Evolutionary conservation across 2,113 vertebrate genomes (phyloP), one percentile per base, ranked within the genome.

Genomic region (Hipposideros armiger): DNA sequence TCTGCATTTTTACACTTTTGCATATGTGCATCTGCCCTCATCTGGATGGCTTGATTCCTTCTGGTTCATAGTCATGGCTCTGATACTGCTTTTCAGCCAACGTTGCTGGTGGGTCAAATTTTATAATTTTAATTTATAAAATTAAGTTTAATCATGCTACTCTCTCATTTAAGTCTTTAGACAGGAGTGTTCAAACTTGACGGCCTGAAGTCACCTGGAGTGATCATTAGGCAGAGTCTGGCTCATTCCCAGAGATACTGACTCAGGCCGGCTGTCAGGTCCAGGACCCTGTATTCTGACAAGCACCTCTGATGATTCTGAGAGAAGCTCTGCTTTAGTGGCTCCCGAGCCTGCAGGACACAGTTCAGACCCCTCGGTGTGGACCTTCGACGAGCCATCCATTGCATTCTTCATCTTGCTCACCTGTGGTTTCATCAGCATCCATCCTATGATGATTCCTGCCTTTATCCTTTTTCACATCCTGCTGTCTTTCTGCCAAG

Each of bases 381-480:
- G 85, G 16, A 17, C 74, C 45, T 9, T 17, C 5, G 0, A 11
- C 42, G 3, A 0, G 11, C 36, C 11, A 2, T 9, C 2, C 11
- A 2, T 54, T 26, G 3, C 4, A 0, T 58, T 64, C 62, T 69
- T 76, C 30, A 2, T 77, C 73, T 50, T 56, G 5, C 10, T 24
- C 69, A 30, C 28, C 54, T 16, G 8, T 47, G 58, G 52, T 58
- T 87, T 70, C 54, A 6, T 54, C 42, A 74, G 0, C 5, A 8
- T 50, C 60, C 32, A 0, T 24, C 14, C 32, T 32, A 20, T 30
- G 50, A 73, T 64, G 19, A 20, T 47, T 82, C 45, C 19, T 50
- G 47, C 11, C 60, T 73, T 60, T 22, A 11, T 52, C 8, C 54
- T 74, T 42, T 28, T 70, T 45, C 50, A 7, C 17, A 7, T 13